phyloP scores from a whole-genome alignment of 2,797 vertebrate genomes.

The Acridotheres tristis region DNA sequence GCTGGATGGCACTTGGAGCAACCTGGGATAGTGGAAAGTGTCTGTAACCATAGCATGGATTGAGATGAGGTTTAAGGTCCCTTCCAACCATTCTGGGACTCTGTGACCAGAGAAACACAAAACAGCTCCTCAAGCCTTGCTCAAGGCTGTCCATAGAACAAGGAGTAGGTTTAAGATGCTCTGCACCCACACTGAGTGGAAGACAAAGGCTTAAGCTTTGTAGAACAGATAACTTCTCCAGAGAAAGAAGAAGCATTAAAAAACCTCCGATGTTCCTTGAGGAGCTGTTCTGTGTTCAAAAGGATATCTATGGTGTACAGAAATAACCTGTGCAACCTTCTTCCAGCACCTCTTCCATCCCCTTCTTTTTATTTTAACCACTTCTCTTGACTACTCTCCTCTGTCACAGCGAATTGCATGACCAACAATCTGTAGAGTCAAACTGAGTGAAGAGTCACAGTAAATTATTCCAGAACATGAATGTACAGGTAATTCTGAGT shows the following conservation, averaged over 20 bases:
- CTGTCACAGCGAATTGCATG: neutral
- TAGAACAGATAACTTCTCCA: neutral
- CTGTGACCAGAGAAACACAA: neutral
- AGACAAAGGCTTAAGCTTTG: neutral
- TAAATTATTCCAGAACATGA: neutral
- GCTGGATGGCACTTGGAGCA: neutral
- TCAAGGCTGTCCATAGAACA: accelerated
- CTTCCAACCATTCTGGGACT: neutral
- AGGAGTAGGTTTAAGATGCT: neutral
- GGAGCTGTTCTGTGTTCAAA: neutral
- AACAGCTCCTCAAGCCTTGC: neutral
- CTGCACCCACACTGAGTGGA: neutral
- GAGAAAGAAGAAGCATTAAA: neutral
- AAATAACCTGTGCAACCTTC: neutral
- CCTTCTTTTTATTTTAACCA: neutral
- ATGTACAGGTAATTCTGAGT: neutral
- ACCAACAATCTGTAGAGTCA: neutral
- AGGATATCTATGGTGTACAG: neutral
- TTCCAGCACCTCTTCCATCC: neutral
- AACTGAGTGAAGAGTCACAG: neutral
- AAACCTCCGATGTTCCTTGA: neutral
- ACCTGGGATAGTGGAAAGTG: neutral
- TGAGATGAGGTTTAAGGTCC: neutral
- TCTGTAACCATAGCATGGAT: neutral
- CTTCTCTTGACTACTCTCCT: neutral